Conservation (phyloP, 2,888 invertebrate species). For the Mellilla xanthometata region DNA sequence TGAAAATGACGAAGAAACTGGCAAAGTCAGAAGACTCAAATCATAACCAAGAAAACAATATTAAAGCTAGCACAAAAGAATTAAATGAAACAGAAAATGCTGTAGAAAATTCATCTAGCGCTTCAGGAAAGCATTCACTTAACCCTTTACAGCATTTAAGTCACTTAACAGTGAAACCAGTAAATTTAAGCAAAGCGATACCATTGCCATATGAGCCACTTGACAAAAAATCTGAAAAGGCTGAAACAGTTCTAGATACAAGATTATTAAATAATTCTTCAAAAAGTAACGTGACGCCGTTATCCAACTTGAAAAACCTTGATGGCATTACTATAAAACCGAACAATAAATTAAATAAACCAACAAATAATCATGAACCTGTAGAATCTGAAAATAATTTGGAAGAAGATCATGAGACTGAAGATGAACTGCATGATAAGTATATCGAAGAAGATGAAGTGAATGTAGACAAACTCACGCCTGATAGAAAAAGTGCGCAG, state of each 20-base stretch:
- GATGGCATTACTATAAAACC: constrained; percentile 27
- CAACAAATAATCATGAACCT: constrained; percentile 3
- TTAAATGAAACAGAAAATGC: constrained; percentile 5
- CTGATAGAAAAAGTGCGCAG: constrained; percentile 25
- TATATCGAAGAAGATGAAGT: constrained; percentile 12
- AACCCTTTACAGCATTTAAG: constrained; percentile 31
- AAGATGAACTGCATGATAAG: constrained; percentile 22
- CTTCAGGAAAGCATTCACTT: constrained; percentile 21
- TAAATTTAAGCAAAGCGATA: constrained; percentile 35
- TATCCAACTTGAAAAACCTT: constrained; percentile 7
- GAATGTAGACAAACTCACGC: constrained; percentile 11
- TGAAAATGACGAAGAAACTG: constrained; percentile 18
- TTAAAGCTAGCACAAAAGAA: constrained; percentile 10
- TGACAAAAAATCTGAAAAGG: constrained; percentile 6
- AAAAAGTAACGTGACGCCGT: constrained; percentile 1
- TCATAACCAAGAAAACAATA: not conserved
- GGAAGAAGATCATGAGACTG: constrained; percentile 29
- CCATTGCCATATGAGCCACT: constrained; percentile 12
- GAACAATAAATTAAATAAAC: constrained; percentile 23
- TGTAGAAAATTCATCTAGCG: constrained; percentile 5
- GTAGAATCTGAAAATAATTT: constrained; percentile 5
- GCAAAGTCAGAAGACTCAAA: too few relatives aligned
- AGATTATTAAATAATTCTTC: not conserved
- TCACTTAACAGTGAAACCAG: constrained; percentile 48
- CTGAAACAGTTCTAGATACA: not conserved